These are phyloP conservation scores for Melozone crissalis DNA, from an alignment of 2,113 vertebrate genomes.

Conservation along the genomic window DNA sequence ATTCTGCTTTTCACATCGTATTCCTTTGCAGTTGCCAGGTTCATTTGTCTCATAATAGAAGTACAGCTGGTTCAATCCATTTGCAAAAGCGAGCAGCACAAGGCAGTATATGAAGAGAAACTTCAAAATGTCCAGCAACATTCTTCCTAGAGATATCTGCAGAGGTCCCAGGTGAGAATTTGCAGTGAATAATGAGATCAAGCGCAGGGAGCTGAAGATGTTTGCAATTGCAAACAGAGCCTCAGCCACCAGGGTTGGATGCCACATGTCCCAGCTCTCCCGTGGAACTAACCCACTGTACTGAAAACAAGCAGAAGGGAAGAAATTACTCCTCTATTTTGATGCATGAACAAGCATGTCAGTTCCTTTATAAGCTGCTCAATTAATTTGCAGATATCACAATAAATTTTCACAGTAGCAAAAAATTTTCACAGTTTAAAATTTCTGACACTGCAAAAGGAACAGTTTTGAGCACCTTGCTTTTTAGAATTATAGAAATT, in stretches of 20 bases:
- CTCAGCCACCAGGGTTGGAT: constrained; percentile 95
- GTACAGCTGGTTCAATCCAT: constrained; percentile 96
- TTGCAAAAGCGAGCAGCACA: constrained; percentile 94
- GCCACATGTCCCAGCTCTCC: constrained; percentile 91
- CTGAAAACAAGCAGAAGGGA: constrained; percentile 76
- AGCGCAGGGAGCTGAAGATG: constrained; percentile 96
- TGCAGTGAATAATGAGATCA: constrained; percentile 96
- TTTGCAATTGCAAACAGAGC: constrained; percentile 96
- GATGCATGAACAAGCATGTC: neutral
- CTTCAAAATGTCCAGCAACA: constrained; percentile 98
- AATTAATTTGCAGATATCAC: neutral
- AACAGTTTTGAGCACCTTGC: neutral
- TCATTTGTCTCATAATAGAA: constrained; percentile 87
- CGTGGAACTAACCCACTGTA: constrained; percentile 79
- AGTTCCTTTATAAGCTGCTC: neutral
- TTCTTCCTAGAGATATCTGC: constrained; percentile 96
- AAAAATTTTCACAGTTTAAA: neutral
- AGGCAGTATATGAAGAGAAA: constrained; percentile 99
- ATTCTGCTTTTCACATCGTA: constrained; percentile 90
- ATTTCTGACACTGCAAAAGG: neutral
- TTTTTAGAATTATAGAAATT: neutral
- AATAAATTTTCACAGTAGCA: neutral
- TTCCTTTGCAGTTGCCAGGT: constrained; percentile 84
- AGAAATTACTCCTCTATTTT: constrained; percentile 21
- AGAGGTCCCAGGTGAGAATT: constrained; percentile 97